Evolutionary conservation across 2,797 vertebrate species (phyloP).

Genomic region (Margarornis squamiger): DNA sequence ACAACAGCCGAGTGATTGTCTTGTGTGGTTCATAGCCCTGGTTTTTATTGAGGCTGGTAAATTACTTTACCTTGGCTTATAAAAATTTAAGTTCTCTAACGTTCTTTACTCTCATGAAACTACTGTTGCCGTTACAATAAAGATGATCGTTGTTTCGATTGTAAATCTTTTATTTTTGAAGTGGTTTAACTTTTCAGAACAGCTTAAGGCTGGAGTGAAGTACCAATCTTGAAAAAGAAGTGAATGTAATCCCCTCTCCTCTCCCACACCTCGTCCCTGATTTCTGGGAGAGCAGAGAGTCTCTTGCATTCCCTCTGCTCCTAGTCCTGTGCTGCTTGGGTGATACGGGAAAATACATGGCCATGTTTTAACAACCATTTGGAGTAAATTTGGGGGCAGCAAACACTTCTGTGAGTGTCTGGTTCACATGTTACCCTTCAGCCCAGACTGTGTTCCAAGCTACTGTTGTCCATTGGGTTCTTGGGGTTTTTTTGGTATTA

Average conservation of each 20-base stretch:
- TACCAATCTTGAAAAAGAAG: not conserved
- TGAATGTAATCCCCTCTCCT: not conserved
- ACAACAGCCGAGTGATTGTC: not conserved
- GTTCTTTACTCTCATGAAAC: slow-evolving; percentile 55
- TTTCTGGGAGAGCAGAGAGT: not conserved
- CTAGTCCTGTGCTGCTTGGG: not conserved
- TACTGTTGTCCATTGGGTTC: not conserved
- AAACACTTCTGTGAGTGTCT: not conserved
- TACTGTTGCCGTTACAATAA: slow-evolving; percentile 54
- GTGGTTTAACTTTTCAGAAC: slow-evolving; percentile 38
- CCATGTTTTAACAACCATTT: not conserved
- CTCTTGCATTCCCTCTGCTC: slow-evolving; percentile 11
- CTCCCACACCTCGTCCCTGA: not conserved
- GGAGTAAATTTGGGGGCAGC: not conserved
- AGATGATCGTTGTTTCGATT: slow-evolving; percentile 65
- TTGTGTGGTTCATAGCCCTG: slow-evolving; percentile 33
- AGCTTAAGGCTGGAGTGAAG: slow-evolving; percentile 24
- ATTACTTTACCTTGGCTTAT: slow-evolving; percentile 48
- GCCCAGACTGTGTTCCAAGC: not conserved
- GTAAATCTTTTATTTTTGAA: slow-evolving; percentile 44
- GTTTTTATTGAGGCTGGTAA: slow-evolving; percentile 43
- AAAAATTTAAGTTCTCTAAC: slow-evolving; percentile 39
- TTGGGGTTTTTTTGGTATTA: not conserved
- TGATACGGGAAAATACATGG: not conserved
- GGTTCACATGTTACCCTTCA: not conserved